A percentile compares a stretch with the other conserved stretches of the same genome.
Conservation (phyloP, 2,797 vertebrate species). For the Tapirus indicus region DNA sequence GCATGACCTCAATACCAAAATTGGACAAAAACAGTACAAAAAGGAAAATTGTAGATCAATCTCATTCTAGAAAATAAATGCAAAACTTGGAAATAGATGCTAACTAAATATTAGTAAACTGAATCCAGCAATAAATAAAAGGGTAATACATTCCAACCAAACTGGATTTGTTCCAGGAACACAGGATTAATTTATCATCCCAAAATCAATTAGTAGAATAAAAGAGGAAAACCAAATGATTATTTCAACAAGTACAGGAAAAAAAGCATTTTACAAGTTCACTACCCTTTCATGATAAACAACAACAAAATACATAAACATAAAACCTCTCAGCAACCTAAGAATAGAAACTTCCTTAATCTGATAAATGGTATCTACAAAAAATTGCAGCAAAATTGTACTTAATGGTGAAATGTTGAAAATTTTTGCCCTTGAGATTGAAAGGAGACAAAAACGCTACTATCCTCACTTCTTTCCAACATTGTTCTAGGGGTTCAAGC, state of each 20-base stretch:
- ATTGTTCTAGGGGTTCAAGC: neutral
- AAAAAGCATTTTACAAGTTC: neutral
- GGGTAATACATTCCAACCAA: neutral
- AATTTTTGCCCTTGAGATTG: neutral
- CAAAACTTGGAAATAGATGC: neutral
- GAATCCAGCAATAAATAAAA: neutral
- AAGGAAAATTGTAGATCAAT: neutral
- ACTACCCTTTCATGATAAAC: neutral
- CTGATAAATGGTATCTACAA: neutral
- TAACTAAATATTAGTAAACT: neutral
- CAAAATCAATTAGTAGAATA: neutral
- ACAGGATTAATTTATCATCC: neutral
- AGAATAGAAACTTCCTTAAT: neutral
- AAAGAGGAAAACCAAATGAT: neutral
- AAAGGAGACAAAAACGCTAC: neutral
- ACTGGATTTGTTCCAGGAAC: neutral
- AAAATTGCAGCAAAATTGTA: slow-evolving; percentile 2
- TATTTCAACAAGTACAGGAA: neutral
- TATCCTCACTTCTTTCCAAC: neutral
- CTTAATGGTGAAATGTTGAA: neutral
- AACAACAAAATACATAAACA: neutral
- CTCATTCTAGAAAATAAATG: neutral
- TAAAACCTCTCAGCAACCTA: neutral
- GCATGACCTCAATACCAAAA: neutral
- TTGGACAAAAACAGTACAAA: neutral